These are phyloP conservation scores for Diabrotica balteata DNA, from an alignment of 2,888 invertebrate species.

Conservation along the genomic window DNA sequence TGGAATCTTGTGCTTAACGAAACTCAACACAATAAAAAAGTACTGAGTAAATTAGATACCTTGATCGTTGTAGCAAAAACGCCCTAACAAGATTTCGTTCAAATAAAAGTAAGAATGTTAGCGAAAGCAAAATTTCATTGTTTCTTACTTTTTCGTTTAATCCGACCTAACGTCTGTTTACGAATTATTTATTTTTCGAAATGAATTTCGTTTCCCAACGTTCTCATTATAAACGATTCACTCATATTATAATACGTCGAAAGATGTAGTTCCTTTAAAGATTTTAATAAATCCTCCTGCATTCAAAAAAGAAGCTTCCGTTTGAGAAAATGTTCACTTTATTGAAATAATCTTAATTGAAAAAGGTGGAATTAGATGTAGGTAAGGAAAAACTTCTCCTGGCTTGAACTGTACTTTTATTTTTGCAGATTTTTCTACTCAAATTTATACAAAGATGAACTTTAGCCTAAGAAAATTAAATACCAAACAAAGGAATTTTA, in stretches of 20 bases:
- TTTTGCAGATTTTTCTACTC: not conserved
- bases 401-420: no score
- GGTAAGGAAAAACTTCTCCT: not conserved
- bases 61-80: no score
- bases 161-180: not conserved
- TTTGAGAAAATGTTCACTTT: not conserved
- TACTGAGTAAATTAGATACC: no score
- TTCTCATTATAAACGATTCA: conserved; percentile 18
- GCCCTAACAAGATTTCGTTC: no score
- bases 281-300: conserved; percentile 1
- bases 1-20: no score
- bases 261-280: conserved; percentile 6
- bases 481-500: no score
- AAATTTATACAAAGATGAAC: not conserved
- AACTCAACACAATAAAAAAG: no score
- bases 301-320: no score
- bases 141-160: no score
- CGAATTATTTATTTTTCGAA: conserved; percentile 22
- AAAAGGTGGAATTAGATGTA: conserved; percentile 1
- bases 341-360: conserved; percentile 8
- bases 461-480: not conserved
- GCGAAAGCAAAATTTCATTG: no score
- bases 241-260: conserved; percentile 20
- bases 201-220: conserved; percentile 17
- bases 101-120: no score